phyloP scores from a whole-genome alignment of 2,888 invertebrate species.

The Ophion obscuratus region DNA sequence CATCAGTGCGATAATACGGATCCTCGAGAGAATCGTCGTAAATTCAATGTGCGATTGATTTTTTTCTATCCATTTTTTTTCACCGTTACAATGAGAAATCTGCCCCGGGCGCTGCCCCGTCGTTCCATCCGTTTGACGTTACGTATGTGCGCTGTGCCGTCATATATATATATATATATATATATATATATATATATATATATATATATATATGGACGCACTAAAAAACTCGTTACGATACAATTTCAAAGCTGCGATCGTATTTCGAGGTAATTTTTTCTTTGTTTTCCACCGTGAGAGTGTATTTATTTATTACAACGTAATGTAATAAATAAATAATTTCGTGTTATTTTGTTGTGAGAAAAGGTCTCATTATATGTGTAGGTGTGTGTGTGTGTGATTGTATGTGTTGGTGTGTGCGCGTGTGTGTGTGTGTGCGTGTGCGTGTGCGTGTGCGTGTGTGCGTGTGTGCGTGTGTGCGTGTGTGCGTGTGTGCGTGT shows the following conservation, averaged over 20 bases:
- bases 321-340: background rate
- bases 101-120: background rate
- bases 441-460: no score
- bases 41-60: constrained; percentile 50
- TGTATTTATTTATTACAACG: background rate
- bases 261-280: background rate
- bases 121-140: background rate
- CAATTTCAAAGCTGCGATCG: background rate
- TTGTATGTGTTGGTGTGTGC: no score
- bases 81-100: constrained; percentile 4
- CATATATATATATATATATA: no score
- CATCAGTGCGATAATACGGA: constrained; percentile 12
- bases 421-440: no score
- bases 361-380: background rate
- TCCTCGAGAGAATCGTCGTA: constrained; percentile 37
- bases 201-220: no score
- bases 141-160: background rate
- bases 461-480: no score
- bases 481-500: no score
- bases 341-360: background rate
- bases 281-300: background rate
- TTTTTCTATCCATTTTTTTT: constrained; percentile 17
- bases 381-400: no score
- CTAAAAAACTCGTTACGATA: background rate
- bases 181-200: no score